A percentile compares a stretch with the other conserved stretches of the same genome.
Evolutionary conservation across 2,797 vertebrate species (phyloP).

Genomic region (Cyprinodon diabolis): DNA sequence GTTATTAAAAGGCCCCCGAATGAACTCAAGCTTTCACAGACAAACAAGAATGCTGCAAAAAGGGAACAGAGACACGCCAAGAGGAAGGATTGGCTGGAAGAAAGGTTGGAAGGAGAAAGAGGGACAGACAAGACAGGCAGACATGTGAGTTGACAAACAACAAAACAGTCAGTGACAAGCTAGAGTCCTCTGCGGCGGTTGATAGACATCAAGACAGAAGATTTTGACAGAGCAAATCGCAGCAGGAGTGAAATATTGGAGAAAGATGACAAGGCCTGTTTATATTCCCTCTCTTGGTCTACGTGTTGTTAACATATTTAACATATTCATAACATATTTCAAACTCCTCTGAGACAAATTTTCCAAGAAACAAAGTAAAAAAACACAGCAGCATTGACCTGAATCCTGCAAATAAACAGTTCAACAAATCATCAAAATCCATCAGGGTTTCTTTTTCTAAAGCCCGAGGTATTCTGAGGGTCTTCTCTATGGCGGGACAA

Average conservation of each 20-base stretch:
- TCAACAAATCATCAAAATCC: conserved; percentile 56
- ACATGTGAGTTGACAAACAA: conserved; percentile 50
- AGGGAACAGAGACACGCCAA: conserved; percentile 42
- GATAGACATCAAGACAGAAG: conserved; percentile 40
- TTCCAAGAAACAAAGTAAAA: conserved; percentile 56
- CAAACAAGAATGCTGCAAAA: conserved; percentile 50
- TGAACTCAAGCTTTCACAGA: conserved; percentile 58
- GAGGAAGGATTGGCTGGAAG: conserved; percentile 43
- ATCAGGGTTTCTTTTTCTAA: conserved; percentile 45
- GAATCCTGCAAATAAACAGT: conserved; percentile 44
- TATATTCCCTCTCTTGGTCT: conserved; percentile 29
- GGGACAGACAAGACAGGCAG: conserved; percentile 44
- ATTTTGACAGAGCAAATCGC: conserved; percentile 41
- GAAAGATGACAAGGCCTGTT: conserved; percentile 20
- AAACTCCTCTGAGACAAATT: conserved; percentile 35
- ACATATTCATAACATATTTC: conserved; percentile 41
- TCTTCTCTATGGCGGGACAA: conserved; percentile 54
- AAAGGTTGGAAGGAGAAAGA: conserved; percentile 42
- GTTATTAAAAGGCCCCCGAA: conserved; percentile 65
- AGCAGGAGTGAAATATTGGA: conserved; percentile 20
- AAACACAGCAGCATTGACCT: conserved; percentile 34
- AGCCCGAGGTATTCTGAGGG: conserved; percentile 39
- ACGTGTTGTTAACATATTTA: conserved; percentile 32
- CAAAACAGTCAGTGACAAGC: conserved; percentile 41
- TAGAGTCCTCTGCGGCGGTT: conserved; percentile 25